A percentile compares a stretch with the other conserved stretches of the same genome.
Conservation (phyloP, 1,140 invertebrate genomes). For the Atopsyche davidsoni region DNA sequence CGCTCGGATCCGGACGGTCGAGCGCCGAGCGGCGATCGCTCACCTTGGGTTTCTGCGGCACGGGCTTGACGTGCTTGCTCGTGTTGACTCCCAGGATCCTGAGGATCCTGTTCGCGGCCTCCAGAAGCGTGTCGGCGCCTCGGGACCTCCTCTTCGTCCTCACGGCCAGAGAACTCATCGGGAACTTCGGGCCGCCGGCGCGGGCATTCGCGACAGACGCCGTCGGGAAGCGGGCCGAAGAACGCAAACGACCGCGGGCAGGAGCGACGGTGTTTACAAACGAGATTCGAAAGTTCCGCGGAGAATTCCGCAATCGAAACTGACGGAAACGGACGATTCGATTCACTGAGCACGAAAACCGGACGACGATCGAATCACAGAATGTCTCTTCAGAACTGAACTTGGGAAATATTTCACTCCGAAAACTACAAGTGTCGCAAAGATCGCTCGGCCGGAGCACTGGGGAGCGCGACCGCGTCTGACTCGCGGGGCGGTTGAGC, state of each 20-base stretch:
- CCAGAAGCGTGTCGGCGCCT: conserved; percentile 48
- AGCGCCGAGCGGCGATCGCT: not conserved
- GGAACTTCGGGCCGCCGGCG: conserved; percentile 6
- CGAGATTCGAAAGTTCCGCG: conserved; percentile 23
- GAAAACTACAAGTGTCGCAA: not conserved
- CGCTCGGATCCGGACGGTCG: not conserved
- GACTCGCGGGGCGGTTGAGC: not conserved
- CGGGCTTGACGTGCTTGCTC: conserved; percentile 27
- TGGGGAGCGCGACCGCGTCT: conserved; percentile 6
- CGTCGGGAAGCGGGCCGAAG: conserved; percentile 12
- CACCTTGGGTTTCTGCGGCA: conserved; percentile 16
- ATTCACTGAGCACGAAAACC: not conserved
- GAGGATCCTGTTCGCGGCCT: conserved; percentile 48
- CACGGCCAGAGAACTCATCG: conserved; percentile 48
- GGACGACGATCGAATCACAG: not conserved
- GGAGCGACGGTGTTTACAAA: conserved; percentile 25
- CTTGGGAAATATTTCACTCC: conserved; percentile 1
- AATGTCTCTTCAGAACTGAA: not conserved
- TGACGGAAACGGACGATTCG: conserved; percentile 3
- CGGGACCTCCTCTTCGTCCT: conserved; percentile 50
- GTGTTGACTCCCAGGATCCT: conserved; percentile 47
- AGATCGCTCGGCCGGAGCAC: not conserved
- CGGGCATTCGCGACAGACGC: conserved; percentile 10
- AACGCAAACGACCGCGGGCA: conserved; percentile 22
- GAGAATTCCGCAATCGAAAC: conserved; percentile 14